A percentile compares a stretch with the other conserved stretches of the same genome.
Conservation (phyloP, 2,888 invertebrate species). For the Elysia crispata region DNA sequence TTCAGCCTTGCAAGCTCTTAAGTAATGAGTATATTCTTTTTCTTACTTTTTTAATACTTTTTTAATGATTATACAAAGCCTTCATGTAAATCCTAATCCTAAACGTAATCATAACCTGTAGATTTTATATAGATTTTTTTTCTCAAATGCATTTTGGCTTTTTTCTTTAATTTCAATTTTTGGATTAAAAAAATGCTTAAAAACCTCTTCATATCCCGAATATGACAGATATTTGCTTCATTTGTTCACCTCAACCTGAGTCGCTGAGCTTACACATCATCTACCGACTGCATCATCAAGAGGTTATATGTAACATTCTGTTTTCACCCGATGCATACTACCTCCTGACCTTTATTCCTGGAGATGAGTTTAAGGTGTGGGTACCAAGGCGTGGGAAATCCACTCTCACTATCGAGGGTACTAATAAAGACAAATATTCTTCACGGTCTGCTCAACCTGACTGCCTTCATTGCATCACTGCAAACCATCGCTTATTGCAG, state of each 20-base stretch:
- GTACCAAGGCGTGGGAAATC: conserved; percentile 20
- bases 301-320: conserved; percentile 21
- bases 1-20: no score
- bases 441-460: background rate
- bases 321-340: conserved; percentile 40
- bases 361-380: conserved; percentile 38
- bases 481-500: conserved; percentile 22
- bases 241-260: conserved; percentile 41
- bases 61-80: no score
- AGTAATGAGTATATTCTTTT: background rate
- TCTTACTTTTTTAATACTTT: no score
- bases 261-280: conserved; percentile 17
- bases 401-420: background rate
- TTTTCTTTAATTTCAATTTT: background rate
- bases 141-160: background rate
- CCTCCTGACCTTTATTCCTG: conserved; percentile 32
- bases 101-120: no score
- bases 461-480: conserved; percentile 17
- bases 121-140: background rate
- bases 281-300: conserved; percentile 33
- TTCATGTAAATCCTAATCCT: no score
- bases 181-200: no score
- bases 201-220: background rate
- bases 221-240: conserved; percentile 11
- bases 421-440: conserved; percentile 4